phyloP scores from a whole-genome alignment of 1,140 invertebrate species.

The Ephestia elutella region DNA sequence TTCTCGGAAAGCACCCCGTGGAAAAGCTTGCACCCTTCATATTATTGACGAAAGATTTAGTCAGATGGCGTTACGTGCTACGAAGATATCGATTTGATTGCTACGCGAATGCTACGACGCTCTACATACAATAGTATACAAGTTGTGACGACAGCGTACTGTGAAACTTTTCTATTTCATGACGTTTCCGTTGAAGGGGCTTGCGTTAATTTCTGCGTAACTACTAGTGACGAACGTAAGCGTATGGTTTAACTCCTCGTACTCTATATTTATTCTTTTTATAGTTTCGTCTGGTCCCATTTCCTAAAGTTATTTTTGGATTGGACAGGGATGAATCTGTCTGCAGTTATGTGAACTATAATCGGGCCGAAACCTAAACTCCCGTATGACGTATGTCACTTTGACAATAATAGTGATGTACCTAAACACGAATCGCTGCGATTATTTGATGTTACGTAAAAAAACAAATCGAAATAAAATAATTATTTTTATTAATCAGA shows the following conservation, averaged over 20 bases:
- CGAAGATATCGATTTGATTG: neutral
- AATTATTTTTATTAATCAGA: too few species aligned
- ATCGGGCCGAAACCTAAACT: too few species aligned
- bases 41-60: neutral
- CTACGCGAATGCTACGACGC: neutral
- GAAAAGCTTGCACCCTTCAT: neutral
- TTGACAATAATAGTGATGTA: too few species aligned
- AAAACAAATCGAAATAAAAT: too few species aligned
- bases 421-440: too few species aligned
- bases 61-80: conserved; percentile 19
- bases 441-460: too few species aligned
- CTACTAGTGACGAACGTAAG: conserved; percentile 18
- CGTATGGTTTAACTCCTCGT: neutral
- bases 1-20: neutral
- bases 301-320: too few species aligned
- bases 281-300: too few species aligned
- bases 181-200: conserved; percentile 18
- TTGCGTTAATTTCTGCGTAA: conserved; percentile 16
- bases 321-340: too few species aligned
- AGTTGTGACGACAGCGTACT: neutral
- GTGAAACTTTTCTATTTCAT: conserved; percentile 18
- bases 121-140: conserved; percentile 16
- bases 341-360: too few species aligned
- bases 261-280: too few species aligned
- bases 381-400: too few species aligned